phyloP scores from a whole-genome alignment of 2,797 vertebrate genomes.

The Peromyscus attwateri region DNA sequence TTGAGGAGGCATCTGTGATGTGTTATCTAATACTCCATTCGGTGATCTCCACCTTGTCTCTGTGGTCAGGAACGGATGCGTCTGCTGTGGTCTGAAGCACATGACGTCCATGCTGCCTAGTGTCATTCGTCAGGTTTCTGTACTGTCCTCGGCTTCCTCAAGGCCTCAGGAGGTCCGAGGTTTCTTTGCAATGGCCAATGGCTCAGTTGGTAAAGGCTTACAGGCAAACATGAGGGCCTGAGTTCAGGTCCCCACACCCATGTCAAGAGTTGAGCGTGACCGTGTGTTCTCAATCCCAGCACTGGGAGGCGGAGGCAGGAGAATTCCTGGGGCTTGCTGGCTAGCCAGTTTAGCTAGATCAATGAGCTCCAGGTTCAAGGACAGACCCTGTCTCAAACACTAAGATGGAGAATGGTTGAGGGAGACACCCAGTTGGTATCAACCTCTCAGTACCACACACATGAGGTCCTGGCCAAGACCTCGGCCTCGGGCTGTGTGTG shows the following conservation, averaged over 20 bases:
- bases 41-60: neutral
- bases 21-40: neutral
- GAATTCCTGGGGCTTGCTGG: neutral
- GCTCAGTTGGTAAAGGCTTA: neutral
- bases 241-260: neutral
- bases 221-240: neutral
- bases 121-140: neutral
- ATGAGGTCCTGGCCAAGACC: neutral
- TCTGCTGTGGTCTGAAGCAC: neutral
- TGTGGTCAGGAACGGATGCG: neutral
- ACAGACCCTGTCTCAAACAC: neutral
- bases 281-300: neutral
- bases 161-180: neutral
- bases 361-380: neutral
- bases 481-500: rapidly evolving
- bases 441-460: too few relatives aligned
- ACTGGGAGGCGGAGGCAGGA: neutral
- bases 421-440: neutral
- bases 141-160: neutral
- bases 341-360: too few relatives aligned
- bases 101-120: rapidly evolving
- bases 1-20: neutral
- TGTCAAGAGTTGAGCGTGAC: neutral
- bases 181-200: neutral
- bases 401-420: neutral